Percentiles rank a stretch among this genome's conserved stretches.
Evolutionary conservation across 2,888 invertebrate species (phyloP).

Genomic region (Anagyrus pseudococci): DNA sequence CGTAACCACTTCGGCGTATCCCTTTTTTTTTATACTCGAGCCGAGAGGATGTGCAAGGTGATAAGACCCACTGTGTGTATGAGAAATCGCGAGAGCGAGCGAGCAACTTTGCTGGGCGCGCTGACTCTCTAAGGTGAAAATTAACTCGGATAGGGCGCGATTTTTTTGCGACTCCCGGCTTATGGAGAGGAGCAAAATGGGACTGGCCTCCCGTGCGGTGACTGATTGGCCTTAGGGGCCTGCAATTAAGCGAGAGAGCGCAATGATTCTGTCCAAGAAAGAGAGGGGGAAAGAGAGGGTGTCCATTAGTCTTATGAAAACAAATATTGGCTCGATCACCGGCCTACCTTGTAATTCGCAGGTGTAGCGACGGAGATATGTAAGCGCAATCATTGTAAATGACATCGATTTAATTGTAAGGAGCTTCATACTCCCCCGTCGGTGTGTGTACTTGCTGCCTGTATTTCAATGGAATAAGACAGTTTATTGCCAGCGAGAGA

Average conservation of each 20-base stretch:
- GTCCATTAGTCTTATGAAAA: constrained; percentile 8
- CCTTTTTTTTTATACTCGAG: too few relatives aligned
- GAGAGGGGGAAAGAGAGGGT: too few relatives aligned
- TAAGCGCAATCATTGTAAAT: constrained; percentile 22
- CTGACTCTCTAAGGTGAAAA: constrained; percentile 8
- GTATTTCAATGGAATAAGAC: too few relatives aligned
- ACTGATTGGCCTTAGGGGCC: constrained; percentile 14
- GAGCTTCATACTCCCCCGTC: too few relatives aligned
- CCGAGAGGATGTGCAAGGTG: too few relatives aligned
- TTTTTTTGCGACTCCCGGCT: constrained; percentile 17
- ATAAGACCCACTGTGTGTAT: not conserved
- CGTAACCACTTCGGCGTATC: too few relatives aligned
- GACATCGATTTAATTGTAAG: constrained; percentile 12
- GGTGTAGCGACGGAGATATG: not conserved
- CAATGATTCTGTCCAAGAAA: constrained; percentile 7
- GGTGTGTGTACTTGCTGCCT: too few relatives aligned
- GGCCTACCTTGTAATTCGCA: constrained; percentile 19
- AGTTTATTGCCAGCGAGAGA: too few relatives aligned
- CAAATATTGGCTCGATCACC: constrained; percentile 15
- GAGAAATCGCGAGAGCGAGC: constrained; percentile 14
- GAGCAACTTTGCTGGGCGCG: not conserved
- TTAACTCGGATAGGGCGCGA: constrained; percentile 5
- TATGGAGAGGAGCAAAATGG: constrained; percentile 11
- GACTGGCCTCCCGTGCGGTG: not conserved
- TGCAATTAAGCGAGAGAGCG: constrained; percentile 19